Base-by-base conservation (phyloP, 2,113 vertebrate species). In the Sceloporus undulatus region DNA sequence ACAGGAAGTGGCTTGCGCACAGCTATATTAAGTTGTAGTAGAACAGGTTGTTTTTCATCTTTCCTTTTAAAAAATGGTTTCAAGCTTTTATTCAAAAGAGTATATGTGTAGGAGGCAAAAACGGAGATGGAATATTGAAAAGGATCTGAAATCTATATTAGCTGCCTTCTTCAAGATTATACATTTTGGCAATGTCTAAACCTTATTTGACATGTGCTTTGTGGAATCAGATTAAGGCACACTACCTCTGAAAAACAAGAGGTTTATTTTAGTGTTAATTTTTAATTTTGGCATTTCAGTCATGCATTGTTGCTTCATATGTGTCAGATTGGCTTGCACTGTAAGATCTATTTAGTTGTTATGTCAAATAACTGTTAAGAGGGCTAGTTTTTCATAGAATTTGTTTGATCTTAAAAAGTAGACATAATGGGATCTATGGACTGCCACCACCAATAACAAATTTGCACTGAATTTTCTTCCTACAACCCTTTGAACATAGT, bases 1-100 rank as follows among this genome's bases (percentile, higher is more conserved):
- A 78, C 74, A 78, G 79, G 79, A 83, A 77, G 85, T 83, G 80
- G 74, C 74, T 90, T 90, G 85, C 73, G 73, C 65, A 59, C 79
- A 82, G 16, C 62, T 68, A 56, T 52, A 84, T 79, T 79, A 87
- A 76, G 79, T 75, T 56, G 70, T 86, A 85, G 59, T 56, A 68
- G 84, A 86, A 59, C 88, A 89, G 84, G 79, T 70, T 82, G 86
- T 82, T 86, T 38, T 23, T 82, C 48, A 56, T 85, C 23, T n/a
- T 8, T 19, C 9, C 27, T 29, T 78, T 73, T 7, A 7, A 71
- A 74, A 81, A 70, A 76, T 23, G 29, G 56, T 86, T 82, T 19
- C 70, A 82, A 70, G 48, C 38, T 59, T 54, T 34, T 68, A 23
- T 77, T 59, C 62, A 56, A 54, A 76, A 9, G 56, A 77, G 25